Evolutionary conservation across 2,888 invertebrate species (phyloP), one percentile per base, ranked within the genome.

Genomic region (Bruchidius siliquastri): DNA sequence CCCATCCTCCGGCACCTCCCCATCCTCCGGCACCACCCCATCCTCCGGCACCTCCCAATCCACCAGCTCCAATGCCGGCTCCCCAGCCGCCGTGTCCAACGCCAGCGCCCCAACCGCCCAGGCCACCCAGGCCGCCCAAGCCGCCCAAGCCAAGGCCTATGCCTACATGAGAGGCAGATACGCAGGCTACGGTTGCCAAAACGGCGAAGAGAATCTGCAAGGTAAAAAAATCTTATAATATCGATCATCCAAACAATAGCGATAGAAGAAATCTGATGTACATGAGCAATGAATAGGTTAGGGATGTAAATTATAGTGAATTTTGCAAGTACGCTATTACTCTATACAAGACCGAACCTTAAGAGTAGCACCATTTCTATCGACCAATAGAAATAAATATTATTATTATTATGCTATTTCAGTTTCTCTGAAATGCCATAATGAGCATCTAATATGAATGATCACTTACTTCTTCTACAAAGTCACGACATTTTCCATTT

Each of bases 131-230:
- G 20, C 70, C 70, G 0, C 70, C 71, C 20, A 70, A 21, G 20
- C 73, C 70, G 13, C 71, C 71, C 66, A 49, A 70, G n/a, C 71
- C 74, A 69, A 70, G 69, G 49, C 72, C 74, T 30, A 73, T 72
- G 22, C 72, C 74, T 20, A 69, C 26, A 71, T 49, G 67, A 10
- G 74, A 74, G 67, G 75, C 75, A 21, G 75, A 70, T 13, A 72
- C 74, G 20, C 72, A 72, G 30, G 75, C 72, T 22, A 69, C 70
- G 4, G 74, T 22, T 18, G 74, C 72, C 30, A 74, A 49, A 22
- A 75, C 71, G 67, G 75, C 71, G 20, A 73, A 30, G 6, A 66
- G 68, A 70, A 73, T 73, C 75, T 75, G 71, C 18, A 49, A 72
- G 20, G 20, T 4, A 68, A 72, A 70, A 13, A 22, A 32, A 22